A percentile compares a stretch with the other conserved stretches of the same genome.
phyloP scores from a whole-genome alignment of 2,888 invertebrate genomes.

The Lymantria monacha region DNA sequence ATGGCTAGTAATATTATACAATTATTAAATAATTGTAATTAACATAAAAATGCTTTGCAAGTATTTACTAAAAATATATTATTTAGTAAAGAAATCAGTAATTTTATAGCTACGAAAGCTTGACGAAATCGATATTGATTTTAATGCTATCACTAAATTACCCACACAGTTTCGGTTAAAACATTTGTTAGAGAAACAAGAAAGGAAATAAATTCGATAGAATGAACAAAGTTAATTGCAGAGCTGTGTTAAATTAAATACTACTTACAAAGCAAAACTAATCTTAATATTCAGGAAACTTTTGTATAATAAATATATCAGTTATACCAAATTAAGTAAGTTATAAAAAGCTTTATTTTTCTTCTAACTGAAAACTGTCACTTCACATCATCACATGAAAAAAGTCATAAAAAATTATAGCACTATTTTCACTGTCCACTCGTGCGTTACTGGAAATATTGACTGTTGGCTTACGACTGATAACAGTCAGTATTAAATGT shows the following conservation, averaged over 20 bases:
- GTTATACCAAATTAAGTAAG: no score
- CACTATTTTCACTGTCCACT: slow-evolving; percentile 22
- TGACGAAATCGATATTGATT: slow-evolving; percentile 33
- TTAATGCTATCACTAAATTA: background rate
- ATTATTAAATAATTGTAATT: background rate
- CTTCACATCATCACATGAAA: slow-evolving; percentile 6
- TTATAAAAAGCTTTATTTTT: background rate
- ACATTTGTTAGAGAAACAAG: no score
- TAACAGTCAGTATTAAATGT: slow-evolving; percentile 55
- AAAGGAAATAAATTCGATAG: no score
- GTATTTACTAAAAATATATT: background rate
- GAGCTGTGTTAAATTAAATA: no score
- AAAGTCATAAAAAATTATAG: slow-evolving; percentile 5
- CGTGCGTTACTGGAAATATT: slow-evolving; percentile 50
- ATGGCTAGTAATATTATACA: background rate
- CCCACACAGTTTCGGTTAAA: no score
- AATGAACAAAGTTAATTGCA: no score
- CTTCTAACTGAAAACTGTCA: slow-evolving; percentile 10
- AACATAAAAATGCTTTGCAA: background rate
- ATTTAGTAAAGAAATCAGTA: slow-evolving; percentile 10
- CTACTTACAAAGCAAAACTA: no score
- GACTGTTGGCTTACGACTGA: slow-evolving; percentile 57
- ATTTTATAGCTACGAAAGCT: slow-evolving; percentile 12
- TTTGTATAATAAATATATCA: no score
- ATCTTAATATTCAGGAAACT: no score